A percentile compares a stretch with the other conserved stretches of the same genome.
Evolutionary conservation across 2,797 vertebrate species (phyloP).

Genomic region (Crotalus adamanteus): DNA sequence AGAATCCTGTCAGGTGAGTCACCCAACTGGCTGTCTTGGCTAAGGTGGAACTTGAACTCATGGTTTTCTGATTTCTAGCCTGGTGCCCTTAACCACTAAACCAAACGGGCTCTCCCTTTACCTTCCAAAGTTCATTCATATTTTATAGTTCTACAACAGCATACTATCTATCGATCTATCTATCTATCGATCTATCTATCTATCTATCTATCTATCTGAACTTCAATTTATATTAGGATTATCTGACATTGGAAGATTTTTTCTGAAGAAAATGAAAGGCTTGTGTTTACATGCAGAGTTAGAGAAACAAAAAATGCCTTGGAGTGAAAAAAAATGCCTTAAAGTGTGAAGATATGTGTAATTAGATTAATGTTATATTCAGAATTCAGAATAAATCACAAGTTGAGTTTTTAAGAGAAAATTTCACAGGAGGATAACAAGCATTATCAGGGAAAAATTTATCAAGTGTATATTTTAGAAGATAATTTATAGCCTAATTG

Average conservation of each 20-base stretch:
- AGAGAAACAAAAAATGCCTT: neutral
- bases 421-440: neutral
- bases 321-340: neutral
- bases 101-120: accelerated
- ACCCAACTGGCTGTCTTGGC: neutral
- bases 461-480: neutral
- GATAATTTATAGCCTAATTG: neutral
- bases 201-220: too few relatives aligned
- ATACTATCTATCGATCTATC: too few relatives aligned
- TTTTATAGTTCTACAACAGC: neutral
- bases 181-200: too few relatives aligned
- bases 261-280: neutral
- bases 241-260: neutral
- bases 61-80: neutral
- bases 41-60: neutral
- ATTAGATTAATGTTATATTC: neutral
- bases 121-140: neutral
- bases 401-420: neutral
- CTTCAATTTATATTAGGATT: neutral
- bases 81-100: neutral
- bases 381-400: neutral
- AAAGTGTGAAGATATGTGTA: neutral
- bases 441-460: neutral
- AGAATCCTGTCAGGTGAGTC: neutral
- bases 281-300: neutral